Evolutionary conservation across 2,113 vertebrate species (phyloP), one percentile per base, ranked within the genome.

Genomic region (Rhinopomastus cyanomelas): DNA sequence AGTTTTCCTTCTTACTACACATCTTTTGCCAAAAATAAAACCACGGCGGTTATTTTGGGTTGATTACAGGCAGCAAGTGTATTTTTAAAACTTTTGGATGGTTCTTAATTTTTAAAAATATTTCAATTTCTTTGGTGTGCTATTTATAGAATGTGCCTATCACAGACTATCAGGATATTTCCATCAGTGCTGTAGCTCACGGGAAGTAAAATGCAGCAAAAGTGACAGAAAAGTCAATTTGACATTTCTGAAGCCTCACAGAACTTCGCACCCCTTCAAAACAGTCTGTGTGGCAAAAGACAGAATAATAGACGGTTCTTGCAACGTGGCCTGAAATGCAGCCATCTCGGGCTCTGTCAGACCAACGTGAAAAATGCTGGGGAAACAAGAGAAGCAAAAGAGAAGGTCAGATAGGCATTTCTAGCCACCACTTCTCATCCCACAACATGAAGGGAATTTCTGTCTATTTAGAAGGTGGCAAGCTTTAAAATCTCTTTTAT

Each of bases 151-250:
- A 65, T 37, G 42, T 81, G 42, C 68, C 79, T 81, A 83, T 93
- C 92, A 84, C n/a, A 84, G 57, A 66, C 87, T 84, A 65, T 89
- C 81, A 91, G 83, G 55, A 69, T 77, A 67, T 91, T 94, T 90
- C 84, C 52, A 74, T 93, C 89, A 88, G 67, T 26, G 64, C 66
- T 88, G 65, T 77, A 91, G 80, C 69, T 49, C 34, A 52, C 0
- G 0, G 76, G 66, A 92, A 92, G 29, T 27, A 86, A 90, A 88
- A 93, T 39, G 44, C 77, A 95, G 62, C 0, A 2, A 59, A 93
- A 93, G 78, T 90, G 93, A 94, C 92, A 93, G 90, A 93, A 92
- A 77, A 95, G 93, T 95, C 94, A 80, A 66, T 95, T 95, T 74
- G 55, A 87, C 93, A 84, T 6, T 90, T 92, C 64, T 19, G 3